These are phyloP conservation scores for Phenganax stokvisi DNA, from an alignment of 92 coral and sea anemone genomes.

Conservation along the genomic window DNA sequence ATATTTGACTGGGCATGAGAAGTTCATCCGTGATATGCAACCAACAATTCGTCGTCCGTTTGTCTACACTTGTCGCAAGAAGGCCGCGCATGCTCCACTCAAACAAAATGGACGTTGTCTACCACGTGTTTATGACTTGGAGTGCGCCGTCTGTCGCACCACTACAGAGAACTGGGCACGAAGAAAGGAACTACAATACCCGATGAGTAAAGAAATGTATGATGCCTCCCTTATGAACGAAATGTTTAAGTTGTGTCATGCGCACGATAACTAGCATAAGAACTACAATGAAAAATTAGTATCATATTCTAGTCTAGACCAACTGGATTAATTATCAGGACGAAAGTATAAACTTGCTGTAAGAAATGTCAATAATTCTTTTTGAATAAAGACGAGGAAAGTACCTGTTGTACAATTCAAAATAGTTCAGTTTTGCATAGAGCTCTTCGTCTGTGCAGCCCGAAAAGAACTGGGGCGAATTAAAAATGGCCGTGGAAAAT, in stretches of 20 bases:
- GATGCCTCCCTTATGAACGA: slow-evolving; percentile 30
- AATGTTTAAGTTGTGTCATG: slow-evolving; percentile 24
- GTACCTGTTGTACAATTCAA: background rate
- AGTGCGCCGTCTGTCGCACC: slow-evolving; percentile 23
- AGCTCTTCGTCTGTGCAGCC: background rate
- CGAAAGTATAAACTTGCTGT: background rate
- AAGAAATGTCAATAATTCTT: slow-evolving; percentile 3
- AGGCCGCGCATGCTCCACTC: slow-evolving; percentile 15
- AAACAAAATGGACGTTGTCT: slow-evolving; percentile 27
- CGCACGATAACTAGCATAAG: background rate
- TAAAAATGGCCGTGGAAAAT: slow-evolving; percentile 15
- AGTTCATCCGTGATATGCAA: slow-evolving; percentile 31
- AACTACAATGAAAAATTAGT: background rate
- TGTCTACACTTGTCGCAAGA: slow-evolving; percentile 38
- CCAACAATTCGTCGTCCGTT: slow-evolving; percentile 33
- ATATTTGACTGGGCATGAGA: slow-evolving; percentile 33
- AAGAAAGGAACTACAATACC: slow-evolving; percentile 28
- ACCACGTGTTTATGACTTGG: slow-evolving; percentile 23
- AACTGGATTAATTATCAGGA: background rate
- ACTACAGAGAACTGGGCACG: slow-evolving; percentile 44
- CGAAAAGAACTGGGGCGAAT: background rate
- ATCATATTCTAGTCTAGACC: background rate
- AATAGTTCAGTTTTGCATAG: background rate
- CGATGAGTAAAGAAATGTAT: slow-evolving; percentile 19
- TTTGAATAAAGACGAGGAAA: background rate